phyloP scores from a whole-genome alignment of 2,113 vertebrate species.

The Vanacampus margaritifer region DNA sequence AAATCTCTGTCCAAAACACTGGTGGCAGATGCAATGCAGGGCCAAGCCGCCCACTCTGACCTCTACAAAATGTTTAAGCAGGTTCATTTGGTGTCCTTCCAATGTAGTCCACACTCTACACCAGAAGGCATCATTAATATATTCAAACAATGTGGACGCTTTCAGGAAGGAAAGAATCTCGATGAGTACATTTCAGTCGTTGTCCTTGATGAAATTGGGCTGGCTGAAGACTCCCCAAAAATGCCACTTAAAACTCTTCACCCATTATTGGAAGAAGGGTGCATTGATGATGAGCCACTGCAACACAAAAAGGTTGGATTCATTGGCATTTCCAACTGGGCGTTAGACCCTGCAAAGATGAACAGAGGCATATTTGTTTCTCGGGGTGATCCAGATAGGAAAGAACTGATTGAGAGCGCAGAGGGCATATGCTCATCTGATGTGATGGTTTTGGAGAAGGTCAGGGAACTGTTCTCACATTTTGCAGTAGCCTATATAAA shows the following conservation, averaged over 20 bases:
- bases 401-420: constrained; percentile 85
- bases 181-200: constrained; percentile 90
- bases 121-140: constrained; percentile 94
- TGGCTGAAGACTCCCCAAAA: constrained; percentile 94
- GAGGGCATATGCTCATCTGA: constrained; percentile 88
- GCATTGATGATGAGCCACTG: constrained; percentile 86
- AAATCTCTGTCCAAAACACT: constrained; percentile 96
- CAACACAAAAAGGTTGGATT: constrained; percentile 95
- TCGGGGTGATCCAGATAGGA: constrained; percentile 80
- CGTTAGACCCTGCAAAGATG: constrained; percentile 97
- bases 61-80: constrained; percentile 88
- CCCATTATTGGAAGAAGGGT: constrained; percentile 91
- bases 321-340: constrained; percentile 97
- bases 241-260: constrained; percentile 96
- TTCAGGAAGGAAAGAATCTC: constrained; percentile 92
- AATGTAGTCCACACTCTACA: constrained; percentile 96
- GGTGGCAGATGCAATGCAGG: constrained; percentile 94
- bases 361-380: constrained; percentile 96
- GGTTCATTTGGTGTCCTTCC: constrained; percentile 91
- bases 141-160: constrained; percentile 92
- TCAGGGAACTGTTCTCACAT: constrained; percentile 76
- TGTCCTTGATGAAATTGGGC: constrained; percentile 93
- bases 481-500: constrained; percentile 83
- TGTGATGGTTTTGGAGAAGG: constrained; percentile 71
- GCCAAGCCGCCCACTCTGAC: constrained; percentile 82